These are phyloP conservation scores for Acrocephalus kingi DNA, from an alignment of 2,113 vertebrate genomes.

Conservation along the genomic window DNA sequence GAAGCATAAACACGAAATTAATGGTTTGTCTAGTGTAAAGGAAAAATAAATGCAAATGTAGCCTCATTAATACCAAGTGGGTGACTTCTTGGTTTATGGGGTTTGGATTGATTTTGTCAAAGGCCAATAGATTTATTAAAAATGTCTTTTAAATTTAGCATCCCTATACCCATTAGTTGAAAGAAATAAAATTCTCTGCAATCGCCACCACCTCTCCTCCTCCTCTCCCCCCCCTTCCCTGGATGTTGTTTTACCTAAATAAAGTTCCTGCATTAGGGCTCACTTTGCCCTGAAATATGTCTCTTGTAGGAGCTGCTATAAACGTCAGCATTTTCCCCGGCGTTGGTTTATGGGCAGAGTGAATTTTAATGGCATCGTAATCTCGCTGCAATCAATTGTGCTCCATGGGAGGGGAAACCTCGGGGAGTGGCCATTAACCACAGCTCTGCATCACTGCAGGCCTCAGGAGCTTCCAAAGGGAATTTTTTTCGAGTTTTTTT, in stretches of 20 bases:
- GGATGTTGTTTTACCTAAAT: constrained; percentile 83
- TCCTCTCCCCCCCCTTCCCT: constrained; percentile 34
- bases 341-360: constrained; percentile 80
- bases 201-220: constrained; percentile 73
- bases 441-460: constrained; percentile 73
- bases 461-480: constrained; percentile 39
- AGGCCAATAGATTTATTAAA: constrained; percentile 85
- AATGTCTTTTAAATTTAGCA: constrained; percentile 85
- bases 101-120: constrained; percentile 87
- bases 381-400: constrained; percentile 79
- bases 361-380: constrained; percentile 85
- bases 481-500: not conserved
- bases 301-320: constrained; percentile 82
- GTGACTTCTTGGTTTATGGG: constrained; percentile 85
- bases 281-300: constrained; percentile 84
- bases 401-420: constrained; percentile 36
- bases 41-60: constrained; percentile 86
- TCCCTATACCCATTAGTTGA: constrained; percentile 80
- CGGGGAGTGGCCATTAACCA: constrained; percentile 75
- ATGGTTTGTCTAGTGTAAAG: constrained; percentile 84
- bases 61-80: constrained; percentile 85
- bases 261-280: constrained; percentile 81
- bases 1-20: constrained; percentile 84
- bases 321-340: constrained; percentile 80
- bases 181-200: constrained; percentile 80